These are phyloP conservation scores for Cephus pygmeus DNA, from an alignment of 2,888 invertebrate species.

Conservation along the genomic window DNA sequence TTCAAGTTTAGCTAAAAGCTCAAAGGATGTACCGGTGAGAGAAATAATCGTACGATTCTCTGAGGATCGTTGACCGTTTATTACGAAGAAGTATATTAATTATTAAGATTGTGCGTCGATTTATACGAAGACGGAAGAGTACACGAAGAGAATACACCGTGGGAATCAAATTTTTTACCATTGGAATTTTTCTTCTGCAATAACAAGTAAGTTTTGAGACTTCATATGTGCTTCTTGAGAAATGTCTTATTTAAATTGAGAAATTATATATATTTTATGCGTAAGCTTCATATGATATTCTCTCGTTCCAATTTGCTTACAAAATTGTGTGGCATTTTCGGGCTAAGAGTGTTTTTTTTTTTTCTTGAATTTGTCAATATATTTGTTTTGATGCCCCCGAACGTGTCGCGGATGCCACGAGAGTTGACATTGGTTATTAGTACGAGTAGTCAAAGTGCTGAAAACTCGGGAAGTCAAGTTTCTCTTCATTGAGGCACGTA, in stretches of 20 bases:
- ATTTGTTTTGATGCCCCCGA: background rate
- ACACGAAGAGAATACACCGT: background rate
- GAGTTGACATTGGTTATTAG: background rate
- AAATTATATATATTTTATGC: background rate
- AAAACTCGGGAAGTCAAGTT: background rate
- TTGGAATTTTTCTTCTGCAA: background rate
- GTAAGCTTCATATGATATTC: background rate
- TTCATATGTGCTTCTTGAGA: background rate
- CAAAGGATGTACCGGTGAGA: conserved; percentile 5
- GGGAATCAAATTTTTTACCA: background rate
- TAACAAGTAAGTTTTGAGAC: background rate
- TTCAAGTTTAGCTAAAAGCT: background rate
- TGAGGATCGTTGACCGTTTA: background rate
- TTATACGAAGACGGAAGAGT: background rate
- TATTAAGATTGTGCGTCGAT: background rate
- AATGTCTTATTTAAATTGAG: background rate
- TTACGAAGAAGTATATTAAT: background rate
- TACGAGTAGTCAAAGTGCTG: background rate
- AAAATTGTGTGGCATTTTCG: background rate
- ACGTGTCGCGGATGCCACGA: background rate
- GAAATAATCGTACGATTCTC: background rate
- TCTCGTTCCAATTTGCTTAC: background rate
- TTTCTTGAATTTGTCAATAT: background rate
- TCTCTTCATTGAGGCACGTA: no score
- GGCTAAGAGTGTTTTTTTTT: background rate